These are phyloP conservation scores for Crocuta crocuta DNA, from an alignment of 2,113 vertebrate genomes.

Conservation along the genomic window DNA sequence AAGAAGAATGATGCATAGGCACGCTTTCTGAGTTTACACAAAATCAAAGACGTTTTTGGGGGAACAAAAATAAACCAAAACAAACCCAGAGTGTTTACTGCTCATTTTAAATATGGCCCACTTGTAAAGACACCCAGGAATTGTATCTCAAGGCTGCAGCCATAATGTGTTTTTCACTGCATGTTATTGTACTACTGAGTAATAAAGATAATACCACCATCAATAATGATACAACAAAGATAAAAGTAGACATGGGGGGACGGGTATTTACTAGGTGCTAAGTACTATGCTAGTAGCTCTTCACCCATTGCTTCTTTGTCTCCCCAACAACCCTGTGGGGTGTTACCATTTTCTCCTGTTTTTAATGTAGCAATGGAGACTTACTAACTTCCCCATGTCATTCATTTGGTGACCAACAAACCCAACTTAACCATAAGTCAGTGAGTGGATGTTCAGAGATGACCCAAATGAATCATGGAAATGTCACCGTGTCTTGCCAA, in stretches of 20 bases:
- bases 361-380: not conserved
- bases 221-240: not conserved
- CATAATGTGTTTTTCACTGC: not conserved
- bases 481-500: not conserved
- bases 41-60: not conserved
- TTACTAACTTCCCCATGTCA: not conserved
- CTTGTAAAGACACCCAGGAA: constrained; percentile 49
- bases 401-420: not conserved
- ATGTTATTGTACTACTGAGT: not conserved
- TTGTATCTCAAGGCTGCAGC: not conserved
- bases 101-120: constrained; percentile 11
- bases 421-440: not conserved
- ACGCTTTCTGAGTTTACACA: not conserved
- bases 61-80: constrained; percentile 12
- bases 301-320: not conserved
- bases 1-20: constrained; percentile 6
- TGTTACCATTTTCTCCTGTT: not conserved
- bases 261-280: not conserved
- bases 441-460: not conserved
- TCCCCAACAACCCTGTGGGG: not conserved
- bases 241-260: fast-evolving
- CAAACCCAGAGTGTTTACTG: not conserved
- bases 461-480: not conserved
- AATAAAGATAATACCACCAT: not conserved
- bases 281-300: not conserved